These are phyloP conservation scores for Acheta domesticus DNA, from an alignment of 2,888 invertebrate species.

Conservation along the genomic window DNA sequence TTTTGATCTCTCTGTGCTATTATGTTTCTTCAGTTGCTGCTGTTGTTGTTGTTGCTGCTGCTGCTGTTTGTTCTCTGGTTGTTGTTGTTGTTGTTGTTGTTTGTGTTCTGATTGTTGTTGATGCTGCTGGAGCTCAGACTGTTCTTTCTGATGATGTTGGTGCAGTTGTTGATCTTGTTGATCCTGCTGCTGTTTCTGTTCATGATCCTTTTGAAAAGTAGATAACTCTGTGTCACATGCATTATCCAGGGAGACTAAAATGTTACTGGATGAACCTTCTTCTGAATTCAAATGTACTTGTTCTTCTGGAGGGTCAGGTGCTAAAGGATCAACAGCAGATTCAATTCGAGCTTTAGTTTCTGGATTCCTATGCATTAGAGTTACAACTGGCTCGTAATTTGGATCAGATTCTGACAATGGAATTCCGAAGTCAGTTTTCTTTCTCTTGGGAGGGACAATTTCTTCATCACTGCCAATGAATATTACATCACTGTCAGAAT, in stretches of 20 bases:
- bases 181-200: not conserved
- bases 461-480: not conserved
- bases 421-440: not conserved
- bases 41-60: not conserved
- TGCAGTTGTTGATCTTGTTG: not conserved
- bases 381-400: constrained; percentile 37
- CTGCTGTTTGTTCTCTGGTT: too few relatives aligned
- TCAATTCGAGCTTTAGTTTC: constrained; percentile 33
- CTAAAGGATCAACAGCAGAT: constrained; percentile 38
- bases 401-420: not conserved
- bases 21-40: not conserved
- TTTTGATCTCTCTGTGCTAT: not conserved
- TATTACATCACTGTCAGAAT: constrained; percentile 20
- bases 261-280: not conserved
- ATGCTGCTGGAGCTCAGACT: too few relatives aligned
- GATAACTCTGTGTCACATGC: not conserved
- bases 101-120: not conserved
- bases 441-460: not conserved
- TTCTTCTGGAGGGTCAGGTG: constrained; percentile 24
- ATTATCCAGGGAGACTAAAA: not conserved
- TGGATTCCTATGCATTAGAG: constrained; percentile 36
- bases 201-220: not conserved
- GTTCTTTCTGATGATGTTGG: too few relatives aligned
- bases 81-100: not conserved
- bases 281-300: not conserved